Conservation (phyloP, 2,888 invertebrate genomes). For the Bhutanitis thaidina region DNA sequence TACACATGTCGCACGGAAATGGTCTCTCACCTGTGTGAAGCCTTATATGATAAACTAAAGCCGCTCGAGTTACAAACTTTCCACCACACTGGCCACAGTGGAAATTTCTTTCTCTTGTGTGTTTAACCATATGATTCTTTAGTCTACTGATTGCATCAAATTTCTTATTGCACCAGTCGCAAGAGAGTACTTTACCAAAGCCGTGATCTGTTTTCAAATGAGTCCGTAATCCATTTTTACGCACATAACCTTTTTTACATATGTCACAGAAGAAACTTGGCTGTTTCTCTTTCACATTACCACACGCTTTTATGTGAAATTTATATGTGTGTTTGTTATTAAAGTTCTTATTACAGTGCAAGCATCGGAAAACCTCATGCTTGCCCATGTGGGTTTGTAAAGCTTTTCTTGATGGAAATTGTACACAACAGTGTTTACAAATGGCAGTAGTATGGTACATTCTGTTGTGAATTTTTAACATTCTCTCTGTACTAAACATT, state of each 20-base stretch:
- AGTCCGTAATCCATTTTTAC: constrained; percentile 41
- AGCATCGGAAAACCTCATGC: constrained; percentile 49
- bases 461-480: constrained; percentile 48
- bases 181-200: constrained; percentile 49
- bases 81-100: constrained; percentile 55
- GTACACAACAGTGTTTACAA: constrained; percentile 52
- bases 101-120: constrained; percentile 60
- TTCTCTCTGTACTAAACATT: constrained; percentile 52
- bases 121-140: constrained; percentile 58
- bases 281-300: constrained; percentile 31
- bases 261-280: constrained; percentile 56
- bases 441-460: constrained; percentile 43
- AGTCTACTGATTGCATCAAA: constrained; percentile 57
- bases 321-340: constrained; percentile 46
- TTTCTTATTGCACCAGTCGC: constrained; percentile 60
- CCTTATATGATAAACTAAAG: constrained; percentile 56
- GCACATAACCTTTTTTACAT: constrained; percentile 52
- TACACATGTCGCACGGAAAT: constrained; percentile 57
- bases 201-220: constrained; percentile 58
- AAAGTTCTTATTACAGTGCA: constrained; percentile 47
- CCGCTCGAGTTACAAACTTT: constrained; percentile 57
- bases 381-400: constrained; percentile 50
- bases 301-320: constrained; percentile 50
- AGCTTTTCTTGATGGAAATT: constrained; percentile 50
- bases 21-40: constrained; percentile 65